Conservation (phyloP, 35 echinoderm and acorn worm genomes). For the Eucidaris tribuloides region DNA sequence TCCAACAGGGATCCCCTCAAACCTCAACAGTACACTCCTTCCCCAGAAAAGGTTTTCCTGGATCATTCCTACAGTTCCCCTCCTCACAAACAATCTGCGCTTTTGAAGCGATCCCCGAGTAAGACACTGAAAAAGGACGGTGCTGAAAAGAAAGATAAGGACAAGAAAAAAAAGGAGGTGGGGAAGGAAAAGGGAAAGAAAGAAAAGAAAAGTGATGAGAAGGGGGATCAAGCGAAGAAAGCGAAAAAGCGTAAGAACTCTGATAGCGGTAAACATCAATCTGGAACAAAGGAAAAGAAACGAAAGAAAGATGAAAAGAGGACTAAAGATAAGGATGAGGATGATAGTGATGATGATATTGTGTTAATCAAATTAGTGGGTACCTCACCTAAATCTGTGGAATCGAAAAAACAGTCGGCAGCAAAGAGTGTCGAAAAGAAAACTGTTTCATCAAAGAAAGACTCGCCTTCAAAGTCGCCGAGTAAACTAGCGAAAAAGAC, state of each 20-base stretch:
- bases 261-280: background rate
- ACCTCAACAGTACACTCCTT: constrained; percentile 20
- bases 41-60: constrained; percentile 79
- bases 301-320: background rate
- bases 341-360: background rate
- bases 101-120: background rate
- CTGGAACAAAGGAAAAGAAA: constrained; percentile 18
- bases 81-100: constrained; percentile 28
- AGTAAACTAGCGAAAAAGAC: constrained; percentile 9
- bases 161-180: constrained; percentile 7
- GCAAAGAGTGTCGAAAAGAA: background rate
- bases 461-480: background rate
- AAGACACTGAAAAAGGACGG: background rate
- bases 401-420: background rate
- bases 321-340: background rate
- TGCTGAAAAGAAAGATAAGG: background rate
- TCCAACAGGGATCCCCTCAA: background rate
- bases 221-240: constrained; percentile 6
- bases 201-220: background rate
- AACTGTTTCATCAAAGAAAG: background rate
- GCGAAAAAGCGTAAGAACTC: background rate
- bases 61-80: constrained; percentile 95
- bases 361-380: background rate
- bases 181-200: constrained; percentile 11
- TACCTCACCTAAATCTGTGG: background rate